Conservation (phyloP, 1,140 invertebrate species). For the Saccostrea cuccullata region DNA sequence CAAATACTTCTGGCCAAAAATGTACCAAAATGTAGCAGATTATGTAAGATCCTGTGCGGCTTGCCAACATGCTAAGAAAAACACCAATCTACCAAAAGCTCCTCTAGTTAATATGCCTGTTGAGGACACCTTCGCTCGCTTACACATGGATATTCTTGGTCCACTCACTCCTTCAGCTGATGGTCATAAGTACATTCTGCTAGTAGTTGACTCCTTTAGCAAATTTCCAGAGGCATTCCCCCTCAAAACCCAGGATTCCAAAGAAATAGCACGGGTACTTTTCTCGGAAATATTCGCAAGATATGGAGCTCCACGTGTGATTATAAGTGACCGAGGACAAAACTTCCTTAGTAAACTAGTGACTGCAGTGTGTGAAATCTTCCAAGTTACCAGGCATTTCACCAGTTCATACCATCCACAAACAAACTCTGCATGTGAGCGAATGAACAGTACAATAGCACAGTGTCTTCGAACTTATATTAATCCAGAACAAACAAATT, state of each 20-base stretch:
- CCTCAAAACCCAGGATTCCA: constrained; percentile 48
- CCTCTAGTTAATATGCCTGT: constrained; percentile 9
- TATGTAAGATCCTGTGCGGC: constrained; percentile 50
- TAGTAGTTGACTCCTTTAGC: background rate
- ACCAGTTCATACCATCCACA: constrained; percentile 46
- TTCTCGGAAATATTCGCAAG: constrained; percentile 57
- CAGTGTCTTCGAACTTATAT: constrained; percentile 25
- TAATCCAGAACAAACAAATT: background rate
- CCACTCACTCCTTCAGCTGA: background rate
- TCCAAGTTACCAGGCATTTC: constrained; percentile 34
- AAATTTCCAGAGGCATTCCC: constrained; percentile 54
- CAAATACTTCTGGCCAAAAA: constrained; percentile 53
- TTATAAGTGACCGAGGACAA: constrained; percentile 52
- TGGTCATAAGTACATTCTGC: background rate
- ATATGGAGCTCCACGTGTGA: constrained; percentile 53
- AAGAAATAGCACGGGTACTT: constrained; percentile 50
- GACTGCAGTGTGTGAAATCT: constrained; percentile 40
- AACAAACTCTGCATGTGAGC: constrained; percentile 38
- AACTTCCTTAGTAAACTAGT: constrained; percentile 54
- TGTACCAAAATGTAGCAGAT: constrained; percentile 48
- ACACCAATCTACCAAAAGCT: constrained; percentile 11
- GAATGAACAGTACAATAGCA: background rate
- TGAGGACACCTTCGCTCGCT: background rate
- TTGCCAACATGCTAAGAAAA: constrained; percentile 36
- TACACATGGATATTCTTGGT: constrained; percentile 25